These are phyloP conservation scores for Steinernema scapterisci DNA, from an alignment of 2,888 invertebrate species.

Conservation along the genomic window DNA sequence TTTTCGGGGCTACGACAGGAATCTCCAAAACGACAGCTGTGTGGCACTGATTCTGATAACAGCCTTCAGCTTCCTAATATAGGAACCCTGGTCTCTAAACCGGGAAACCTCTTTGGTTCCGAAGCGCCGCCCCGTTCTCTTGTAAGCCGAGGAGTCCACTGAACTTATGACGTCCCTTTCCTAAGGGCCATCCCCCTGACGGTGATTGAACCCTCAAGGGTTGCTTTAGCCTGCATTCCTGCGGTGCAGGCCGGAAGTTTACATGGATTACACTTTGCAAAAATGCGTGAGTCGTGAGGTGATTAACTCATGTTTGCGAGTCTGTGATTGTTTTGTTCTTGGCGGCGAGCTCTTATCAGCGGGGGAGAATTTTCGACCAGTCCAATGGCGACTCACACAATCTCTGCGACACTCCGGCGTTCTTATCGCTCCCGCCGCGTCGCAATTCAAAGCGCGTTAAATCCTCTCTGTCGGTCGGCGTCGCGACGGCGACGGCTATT, in stretches of 20 bases:
- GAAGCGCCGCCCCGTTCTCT: conserved; percentile 16
- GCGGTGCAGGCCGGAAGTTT: conserved; percentile 25
- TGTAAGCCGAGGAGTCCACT: conserved; percentile 19
- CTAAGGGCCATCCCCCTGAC: neutral
- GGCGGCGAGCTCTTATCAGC: neutral
- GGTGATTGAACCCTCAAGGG: neutral
- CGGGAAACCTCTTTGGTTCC: neutral
- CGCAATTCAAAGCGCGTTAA: conserved; percentile 5
- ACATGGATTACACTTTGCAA: neutral
- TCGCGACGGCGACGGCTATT: neutral
- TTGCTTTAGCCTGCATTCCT: neutral
- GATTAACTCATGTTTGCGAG: neutral
- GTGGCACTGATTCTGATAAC: conserved; percentile 25
- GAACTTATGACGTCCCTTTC: conserved; percentile 17
- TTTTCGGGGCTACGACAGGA: neutral
- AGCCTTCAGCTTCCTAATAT: conserved; percentile 8
- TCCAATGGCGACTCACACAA: neutral
- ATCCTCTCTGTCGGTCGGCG: neutral
- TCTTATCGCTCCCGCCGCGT: conserved; percentile 5
- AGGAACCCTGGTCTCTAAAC: neutral
- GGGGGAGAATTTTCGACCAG: neutral
- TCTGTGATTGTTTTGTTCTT: conserved; percentile 3
- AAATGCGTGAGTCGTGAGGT: neutral
- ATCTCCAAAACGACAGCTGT: conserved; percentile 15
- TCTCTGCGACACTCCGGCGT: conserved; percentile 18